These are phyloP conservation scores for Parascotia fuliginaria DNA, from an alignment of 2,888 invertebrate species.

Conservation along the genomic window DNA sequence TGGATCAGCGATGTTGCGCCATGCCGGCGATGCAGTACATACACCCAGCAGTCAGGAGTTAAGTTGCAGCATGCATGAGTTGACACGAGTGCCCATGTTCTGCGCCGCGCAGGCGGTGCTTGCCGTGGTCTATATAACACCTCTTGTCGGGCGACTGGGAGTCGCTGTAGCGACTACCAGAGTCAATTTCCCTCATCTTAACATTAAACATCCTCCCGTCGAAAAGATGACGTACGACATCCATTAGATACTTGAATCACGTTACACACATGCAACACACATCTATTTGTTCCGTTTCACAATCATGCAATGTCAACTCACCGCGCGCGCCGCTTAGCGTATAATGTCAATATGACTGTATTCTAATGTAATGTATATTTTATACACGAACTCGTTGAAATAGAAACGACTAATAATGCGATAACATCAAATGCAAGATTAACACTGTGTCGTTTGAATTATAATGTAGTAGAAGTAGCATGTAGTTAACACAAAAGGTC, in stretches of 20 bases:
- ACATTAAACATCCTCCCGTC: constrained; percentile 78
- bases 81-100: constrained; percentile 45
- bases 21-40: constrained; percentile 71
- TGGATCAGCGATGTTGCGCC: constrained; percentile 56
- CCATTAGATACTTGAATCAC: constrained; percentile 73
- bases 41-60: constrained; percentile 58
- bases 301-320: constrained; percentile 78
- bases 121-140: constrained; percentile 75
- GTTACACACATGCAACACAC: constrained; percentile 85
- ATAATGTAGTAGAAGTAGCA: constrained; percentile 66
- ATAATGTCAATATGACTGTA: constrained; percentile 54
- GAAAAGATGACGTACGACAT: constrained; percentile 83
- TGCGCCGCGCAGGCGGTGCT: constrained; percentile 32
- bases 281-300: constrained; percentile 77
- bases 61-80: constrained; percentile 53
- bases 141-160: constrained; percentile 73
- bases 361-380: constrained; percentile 55
- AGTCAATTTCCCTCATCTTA: constrained; percentile 84
- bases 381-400: constrained; percentile 68
- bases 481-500: constrained; percentile 56
- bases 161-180: constrained; percentile 75
- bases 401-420: constrained; percentile 62
- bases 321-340: constrained; percentile 55
- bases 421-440: constrained; percentile 75
- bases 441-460: constrained; percentile 71